phyloP scores from a whole-genome alignment of 92 coral and sea anemone genomes.

The Zoanthus sansibaricus region DNA sequence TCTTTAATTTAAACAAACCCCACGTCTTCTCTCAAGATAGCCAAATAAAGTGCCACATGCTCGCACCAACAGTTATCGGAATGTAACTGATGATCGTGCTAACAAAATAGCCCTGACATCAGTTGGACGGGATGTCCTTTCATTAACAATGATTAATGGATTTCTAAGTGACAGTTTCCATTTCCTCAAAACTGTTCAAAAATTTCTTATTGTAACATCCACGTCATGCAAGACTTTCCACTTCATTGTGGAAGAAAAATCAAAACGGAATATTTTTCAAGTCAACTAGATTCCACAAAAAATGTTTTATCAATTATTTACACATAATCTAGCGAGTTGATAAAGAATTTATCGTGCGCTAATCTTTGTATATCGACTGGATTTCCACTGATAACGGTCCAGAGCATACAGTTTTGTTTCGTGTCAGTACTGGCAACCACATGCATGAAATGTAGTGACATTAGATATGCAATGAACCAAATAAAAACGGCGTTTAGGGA shows the following conservation, averaged over 20 bases:
- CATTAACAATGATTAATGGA: conserved; percentile 45
- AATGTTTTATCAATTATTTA: too few species aligned
- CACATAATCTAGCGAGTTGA: too few species aligned
- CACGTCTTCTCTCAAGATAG: not conserved
- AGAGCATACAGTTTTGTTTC: too few species aligned
- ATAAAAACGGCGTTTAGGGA: too few species aligned
- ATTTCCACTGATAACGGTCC: too few species aligned
- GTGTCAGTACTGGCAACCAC: too few species aligned
- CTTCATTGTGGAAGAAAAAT: not conserved
- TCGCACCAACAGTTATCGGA: conserved; percentile 1
- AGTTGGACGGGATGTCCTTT: conserved; percentile 1
- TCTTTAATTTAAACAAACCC: not conserved
- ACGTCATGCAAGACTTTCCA: not conserved
- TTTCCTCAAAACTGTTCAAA: conserved; percentile 21
- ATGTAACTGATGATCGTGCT: conserved; percentile 4
- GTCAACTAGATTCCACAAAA: too few species aligned
- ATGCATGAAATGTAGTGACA: too few species aligned
- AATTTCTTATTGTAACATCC: not conserved
- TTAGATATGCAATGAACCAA: too few species aligned
- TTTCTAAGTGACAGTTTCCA: conserved; percentile 33
- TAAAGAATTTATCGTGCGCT: too few species aligned
- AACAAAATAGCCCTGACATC: conserved; percentile 28
- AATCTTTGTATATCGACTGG: too few species aligned
- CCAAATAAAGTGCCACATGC: not conserved
- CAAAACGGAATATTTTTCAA: not conserved